Evolutionary conservation across 2,113 vertebrate genomes (phyloP), one percentile per base, ranked within the genome.

Genomic region (Cettia cetti): DNA sequence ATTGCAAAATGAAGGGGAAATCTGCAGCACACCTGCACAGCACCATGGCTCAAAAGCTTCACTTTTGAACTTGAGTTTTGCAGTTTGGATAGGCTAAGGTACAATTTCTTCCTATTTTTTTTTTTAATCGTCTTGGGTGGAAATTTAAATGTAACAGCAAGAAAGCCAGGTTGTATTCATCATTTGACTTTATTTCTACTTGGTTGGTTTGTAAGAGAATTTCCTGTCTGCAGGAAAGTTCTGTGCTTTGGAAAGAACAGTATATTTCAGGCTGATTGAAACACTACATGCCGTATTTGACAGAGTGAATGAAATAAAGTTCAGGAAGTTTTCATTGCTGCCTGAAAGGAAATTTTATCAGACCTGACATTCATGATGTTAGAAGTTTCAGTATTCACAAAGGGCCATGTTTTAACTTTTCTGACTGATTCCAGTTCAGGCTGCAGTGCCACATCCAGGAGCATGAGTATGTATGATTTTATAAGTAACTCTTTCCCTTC

Each of bases 221-320:
- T 94, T 95, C 79, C 82, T 90, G 57, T 60, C 92, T 60, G 64
- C 84, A 83, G 76, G 42, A 57, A 96, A 78, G 52, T 15, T 61
- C 82, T 30, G 7, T 74, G 69, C 68, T 95, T 77, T 80, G 89
- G 81, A 94, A 95, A 91, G 47, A 94, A 54, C 31, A 8, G 24
- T 78, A 75, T 69, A 71, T 87, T 96, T 92, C 82, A 90, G 75
- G 23, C 26, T 85, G 82, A 82, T 88, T 71, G 79, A 94, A 92
- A 87, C 40, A 39, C 45, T 79, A 7, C 30, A 77, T 59, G 59
- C 13, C 0, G 2, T 6, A 85, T 47, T 27, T 94, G 93, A 90
- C 71, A 66, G 3, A 18, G 17, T 24, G 49, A 82, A 77, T 59
- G 84, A 90, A 94, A 70, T 70, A 76, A 83, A 66, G 40, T 61